phyloP scores from a whole-genome alignment of 2,888 invertebrate species.

The Synanthedon myopaeformis region DNA sequence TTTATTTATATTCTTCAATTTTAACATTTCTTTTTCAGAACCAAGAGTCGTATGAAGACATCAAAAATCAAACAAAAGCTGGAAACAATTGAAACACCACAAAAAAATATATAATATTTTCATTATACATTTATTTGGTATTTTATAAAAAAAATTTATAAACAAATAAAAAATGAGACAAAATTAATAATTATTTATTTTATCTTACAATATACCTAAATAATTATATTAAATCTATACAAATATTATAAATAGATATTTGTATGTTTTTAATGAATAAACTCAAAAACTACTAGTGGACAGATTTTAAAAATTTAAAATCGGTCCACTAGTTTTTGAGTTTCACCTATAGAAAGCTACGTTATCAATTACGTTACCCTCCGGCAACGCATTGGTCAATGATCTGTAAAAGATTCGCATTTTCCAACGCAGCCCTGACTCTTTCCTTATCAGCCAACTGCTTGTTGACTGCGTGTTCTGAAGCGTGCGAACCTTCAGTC shows the following conservation, averaged over 20 bases:
- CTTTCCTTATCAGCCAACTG: conserved; percentile 98
- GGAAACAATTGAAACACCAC: conserved; percentile 26
- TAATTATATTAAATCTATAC: background rate
- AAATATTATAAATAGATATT: too few relatives aligned
- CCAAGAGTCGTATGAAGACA: conserved; percentile 56
- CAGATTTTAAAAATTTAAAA: too few relatives aligned
- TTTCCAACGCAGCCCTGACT: conserved; percentile 97
- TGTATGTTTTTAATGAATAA: too few relatives aligned
- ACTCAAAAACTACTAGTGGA: too few relatives aligned
- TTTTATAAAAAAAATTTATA: too few relatives aligned
- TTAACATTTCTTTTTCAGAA: conserved; percentile 34
- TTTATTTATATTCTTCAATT: too few relatives aligned
- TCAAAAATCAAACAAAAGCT: conserved; percentile 50
- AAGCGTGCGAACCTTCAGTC: conserved; percentile 91
- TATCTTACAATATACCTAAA: background rate
- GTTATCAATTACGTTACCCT: too few relatives aligned
- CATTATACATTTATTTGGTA: too few relatives aligned
- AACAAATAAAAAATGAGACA: too few relatives aligned
- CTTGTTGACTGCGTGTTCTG: conserved; percentile 95
- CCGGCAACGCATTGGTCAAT: conserved; percentile 89
- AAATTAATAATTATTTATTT: background rate
- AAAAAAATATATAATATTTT: background rate
- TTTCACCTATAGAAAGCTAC: too few relatives aligned
- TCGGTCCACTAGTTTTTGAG: too few relatives aligned
- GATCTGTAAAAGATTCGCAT: conserved; percentile 88